These are phyloP conservation scores for Thryonomys swinderianus DNA, from an alignment of 2,113 vertebrate genomes.

Conservation along the genomic window DNA sequence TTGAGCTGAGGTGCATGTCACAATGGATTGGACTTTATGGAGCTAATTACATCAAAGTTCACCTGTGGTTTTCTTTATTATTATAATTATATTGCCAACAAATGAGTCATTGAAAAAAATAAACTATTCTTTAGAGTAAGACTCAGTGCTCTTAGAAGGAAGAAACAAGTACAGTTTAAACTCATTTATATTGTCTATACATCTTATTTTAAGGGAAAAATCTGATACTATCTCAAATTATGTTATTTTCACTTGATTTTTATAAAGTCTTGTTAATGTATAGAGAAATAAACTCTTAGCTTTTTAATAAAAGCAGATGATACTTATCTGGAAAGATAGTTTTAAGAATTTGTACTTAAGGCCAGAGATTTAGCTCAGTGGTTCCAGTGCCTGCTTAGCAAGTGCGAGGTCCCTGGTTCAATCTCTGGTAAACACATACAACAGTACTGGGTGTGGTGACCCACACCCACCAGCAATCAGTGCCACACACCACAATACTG, in stretches of 20 bases:
- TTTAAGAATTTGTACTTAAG: slow-evolving; percentile 23
- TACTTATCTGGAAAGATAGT: neutral
- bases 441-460: too few species aligned
- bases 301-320: neutral
- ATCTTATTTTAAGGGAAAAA: neutral
- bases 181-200: neutral
- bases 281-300: neutral
- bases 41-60: neutral
- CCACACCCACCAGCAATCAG: too few species aligned
- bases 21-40: neutral
- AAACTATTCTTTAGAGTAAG: slow-evolving; percentile 1
- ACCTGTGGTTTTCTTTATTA: slow-evolving; percentile 41
- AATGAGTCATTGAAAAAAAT: slow-evolving; percentile 22
- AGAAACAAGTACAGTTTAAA: slow-evolving; percentile 2
- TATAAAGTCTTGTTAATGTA: neutral
- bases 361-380: too few species aligned
- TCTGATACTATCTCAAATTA: neutral
- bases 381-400: too few species aligned
- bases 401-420: too few species aligned
- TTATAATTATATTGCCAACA: slow-evolving; percentile 2
- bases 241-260: neutral
- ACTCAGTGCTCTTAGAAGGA: neutral
- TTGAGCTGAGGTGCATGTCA: neutral
- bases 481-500: too few species aligned
- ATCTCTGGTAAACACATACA: too few species aligned